Conservation (phyloP, 1,140 invertebrate genomes). For the Pseudoatta argentina region DNA sequence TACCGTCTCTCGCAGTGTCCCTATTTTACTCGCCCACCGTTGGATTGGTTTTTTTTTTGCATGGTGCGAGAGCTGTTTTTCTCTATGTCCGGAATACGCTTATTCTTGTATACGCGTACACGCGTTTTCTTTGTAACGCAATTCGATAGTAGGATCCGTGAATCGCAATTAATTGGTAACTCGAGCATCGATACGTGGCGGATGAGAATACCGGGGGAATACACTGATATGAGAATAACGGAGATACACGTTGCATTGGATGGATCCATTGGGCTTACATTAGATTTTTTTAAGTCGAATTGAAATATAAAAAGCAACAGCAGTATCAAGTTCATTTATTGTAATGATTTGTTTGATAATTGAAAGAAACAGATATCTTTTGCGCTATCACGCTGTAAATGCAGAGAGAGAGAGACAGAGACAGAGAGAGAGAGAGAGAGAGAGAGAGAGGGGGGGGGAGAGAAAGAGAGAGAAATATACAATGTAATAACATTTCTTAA, state of each 20-base stretch:
- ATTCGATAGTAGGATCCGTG: conserved; percentile 38
- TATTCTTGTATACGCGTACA: background rate
- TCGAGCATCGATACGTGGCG: conserved; percentile 26
- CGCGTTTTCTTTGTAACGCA: conserved; percentile 37
- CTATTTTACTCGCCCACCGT: background rate
- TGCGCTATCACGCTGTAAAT: background rate
- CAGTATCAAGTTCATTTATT: background rate
- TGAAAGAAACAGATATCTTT: background rate
- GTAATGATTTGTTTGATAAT: conserved; percentile 16
- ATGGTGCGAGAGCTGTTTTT: background rate
- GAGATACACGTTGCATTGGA: background rate
- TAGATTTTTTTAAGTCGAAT: conserved; percentile 26
- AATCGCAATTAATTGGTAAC: conserved; percentile 59
- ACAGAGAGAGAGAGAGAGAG: background rate
- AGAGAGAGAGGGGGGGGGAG: background rate
- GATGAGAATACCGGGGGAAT: background rate
- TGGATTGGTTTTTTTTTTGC: conserved; percentile 28
- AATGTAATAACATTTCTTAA: conserved; percentile 3
- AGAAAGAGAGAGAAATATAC: background rate
- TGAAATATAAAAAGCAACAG: conserved; percentile 6
- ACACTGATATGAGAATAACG: conserved; percentile 19
- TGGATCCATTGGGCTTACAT: background rate
- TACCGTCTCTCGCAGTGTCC: conserved; percentile 23
- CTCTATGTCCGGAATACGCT: background rate
- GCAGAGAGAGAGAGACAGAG: background rate